Evolutionary conservation across 2,797 vertebrate genomes (phyloP), one percentile per base, ranked within the genome.

Genomic region (Poecilia picta): DNA sequence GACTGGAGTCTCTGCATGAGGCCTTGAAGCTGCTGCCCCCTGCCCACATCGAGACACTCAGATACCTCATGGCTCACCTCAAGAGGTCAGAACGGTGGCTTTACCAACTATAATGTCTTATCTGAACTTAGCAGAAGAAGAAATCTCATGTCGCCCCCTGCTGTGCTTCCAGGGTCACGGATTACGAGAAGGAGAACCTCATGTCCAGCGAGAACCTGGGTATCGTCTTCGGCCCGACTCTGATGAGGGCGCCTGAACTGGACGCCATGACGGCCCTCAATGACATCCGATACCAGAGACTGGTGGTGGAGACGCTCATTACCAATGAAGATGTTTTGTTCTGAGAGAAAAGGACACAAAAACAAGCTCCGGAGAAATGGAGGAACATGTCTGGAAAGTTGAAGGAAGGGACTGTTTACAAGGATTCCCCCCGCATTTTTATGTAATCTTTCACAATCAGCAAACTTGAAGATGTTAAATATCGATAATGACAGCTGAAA

Each of bases 271-370:
- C 98, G 0, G 97, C 98, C 0, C 91, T 99, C 89, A 99, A 99
- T 4, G 98, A 99, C 93, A 99, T 99, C 93, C 96, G 98, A 87
- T 99, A 99, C 91, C 98, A 99, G 96, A 97, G 98, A 96, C 98
- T 97, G 90, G 98, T 99, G 95, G 98, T 99, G 92, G 98, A 99
- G 92, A 95, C 96, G 78, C 98, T 99, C 89, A 99, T 99, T 91
- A 98, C 97, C 93, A 97, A 99, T 20, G 98, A 99, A 93, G 98
- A 99, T 86, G 97, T 99, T 94, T 95, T 99, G 93, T 99, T 99
- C 95, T 99, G 96, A 96, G 88, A 88, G 82, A 23, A 70, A 20
- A 2, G 23, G 55, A 20, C 7, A 11, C 36, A 36, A 28, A 70
- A 39, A 2, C 2, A 46, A 59, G 73, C 33, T n/a, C 64, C 23